Conservation (phyloP, 2,797 vertebrate species). For the Notolabrus celidotus region DNA sequence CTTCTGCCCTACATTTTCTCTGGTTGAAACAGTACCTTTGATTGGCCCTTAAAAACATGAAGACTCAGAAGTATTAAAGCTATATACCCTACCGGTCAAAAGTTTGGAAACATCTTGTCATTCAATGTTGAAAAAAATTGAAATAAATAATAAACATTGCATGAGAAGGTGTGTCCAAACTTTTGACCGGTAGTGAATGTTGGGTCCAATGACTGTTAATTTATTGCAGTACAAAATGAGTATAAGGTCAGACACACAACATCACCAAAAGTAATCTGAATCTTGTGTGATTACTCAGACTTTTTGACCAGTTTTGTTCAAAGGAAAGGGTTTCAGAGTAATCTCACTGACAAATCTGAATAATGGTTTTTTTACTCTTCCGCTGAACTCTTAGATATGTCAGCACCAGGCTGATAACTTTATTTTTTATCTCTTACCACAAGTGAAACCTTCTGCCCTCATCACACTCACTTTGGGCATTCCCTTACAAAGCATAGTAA, state of each 20-base stretch:
- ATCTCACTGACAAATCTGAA: constrained; percentile 4
- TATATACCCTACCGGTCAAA: too few species aligned
- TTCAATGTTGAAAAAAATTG: too few species aligned
- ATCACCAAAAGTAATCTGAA: not conserved
- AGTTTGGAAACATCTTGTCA: too few species aligned
- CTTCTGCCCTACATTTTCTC: too few species aligned
- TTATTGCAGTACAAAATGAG: not conserved
- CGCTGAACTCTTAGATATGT: not conserved
- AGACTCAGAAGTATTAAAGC: too few species aligned
- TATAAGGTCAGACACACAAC: not conserved
- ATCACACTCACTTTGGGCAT: accelerated
- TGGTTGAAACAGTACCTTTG: too few species aligned
- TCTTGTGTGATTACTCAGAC: not conserved
- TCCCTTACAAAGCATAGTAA: constrained; percentile 29
- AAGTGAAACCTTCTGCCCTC: not conserved
- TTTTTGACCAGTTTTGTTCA: not conserved
- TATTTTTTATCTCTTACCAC: not conserved
- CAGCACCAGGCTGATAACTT: constrained; percentile 16
- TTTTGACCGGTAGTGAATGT: too few species aligned
- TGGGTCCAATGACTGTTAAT: too few species aligned
- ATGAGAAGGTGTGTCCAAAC: too few species aligned
- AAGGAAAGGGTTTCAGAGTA: not conserved
- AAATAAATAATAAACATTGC: too few species aligned
- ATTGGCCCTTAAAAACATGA: too few species aligned
- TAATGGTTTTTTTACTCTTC: constrained; percentile 5